A percentile compares a stretch with the other conserved stretches of the same genome.
Evolutionary conservation across 2,888 invertebrate genomes (phyloP).

Genomic region (Chymomyza caudatula): DNA sequence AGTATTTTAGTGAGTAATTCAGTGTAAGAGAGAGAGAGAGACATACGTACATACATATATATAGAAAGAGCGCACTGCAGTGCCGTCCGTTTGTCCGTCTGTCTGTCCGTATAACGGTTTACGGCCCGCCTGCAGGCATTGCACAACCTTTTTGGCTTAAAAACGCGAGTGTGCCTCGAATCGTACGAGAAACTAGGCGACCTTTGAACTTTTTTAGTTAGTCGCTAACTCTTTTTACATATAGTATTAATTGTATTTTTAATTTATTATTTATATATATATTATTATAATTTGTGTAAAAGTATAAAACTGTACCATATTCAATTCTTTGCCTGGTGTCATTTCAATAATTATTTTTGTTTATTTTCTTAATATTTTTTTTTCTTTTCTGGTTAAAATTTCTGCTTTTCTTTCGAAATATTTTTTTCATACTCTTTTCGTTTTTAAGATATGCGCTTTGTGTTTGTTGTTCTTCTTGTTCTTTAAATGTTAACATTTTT

Average conservation of each 20-base stretch:
- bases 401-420: slow-evolving; percentile 57
- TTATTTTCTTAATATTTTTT: slow-evolving; percentile 3
- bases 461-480: slow-evolving; percentile 41
- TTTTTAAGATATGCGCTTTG: slow-evolving; percentile 73
- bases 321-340: slow-evolving; percentile 32
- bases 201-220: background rate
- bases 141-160: slow-evolving; percentile 65
- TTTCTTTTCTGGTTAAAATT: slow-evolving; percentile 49
- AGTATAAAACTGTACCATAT: slow-evolving; percentile 74
- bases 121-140: slow-evolving; percentile 48
- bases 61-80: slow-evolving; percentile 53
- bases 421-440: slow-evolving; percentile 23
- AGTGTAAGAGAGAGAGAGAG: slow-evolving; percentile 8
- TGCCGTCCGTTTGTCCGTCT: slow-evolving; percentile 12
- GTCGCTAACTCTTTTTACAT: background rate
- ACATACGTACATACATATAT: background rate
- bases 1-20: slow-evolving; percentile 26
- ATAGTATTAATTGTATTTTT: slow-evolving; percentile 35
- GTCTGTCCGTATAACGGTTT: slow-evolving; percentile 1
- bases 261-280: background rate
- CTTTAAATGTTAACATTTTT: slow-evolving; percentile 72
- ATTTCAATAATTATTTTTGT: slow-evolving; percentile 10
- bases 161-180: slow-evolving; percentile 58
- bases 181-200: slow-evolving; percentile 28
- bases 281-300: slow-evolving; percentile 63